Percentiles rank a stretch among this genome's conserved stretches.
These are phyloP conservation scores for Nymphicus hollandicus DNA, from an alignment of 2,113 vertebrate species.

Conservation along the genomic window DNA sequence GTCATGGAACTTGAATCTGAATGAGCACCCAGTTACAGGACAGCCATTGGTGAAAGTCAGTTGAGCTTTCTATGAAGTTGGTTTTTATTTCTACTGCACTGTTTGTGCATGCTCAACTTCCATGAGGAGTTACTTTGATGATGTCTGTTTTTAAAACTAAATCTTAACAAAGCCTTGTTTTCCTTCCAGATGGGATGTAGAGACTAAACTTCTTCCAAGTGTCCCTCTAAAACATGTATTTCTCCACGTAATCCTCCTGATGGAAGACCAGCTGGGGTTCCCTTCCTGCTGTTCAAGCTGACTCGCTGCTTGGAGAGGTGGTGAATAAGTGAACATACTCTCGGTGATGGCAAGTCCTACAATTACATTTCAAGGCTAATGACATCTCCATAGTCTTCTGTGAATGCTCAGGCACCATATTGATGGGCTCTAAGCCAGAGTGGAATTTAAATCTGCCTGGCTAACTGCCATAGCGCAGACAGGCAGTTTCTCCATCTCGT, in stretches of 20 bases:
- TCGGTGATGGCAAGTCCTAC: neutral
- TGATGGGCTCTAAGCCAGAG: neutral
- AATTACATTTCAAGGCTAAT: neutral
- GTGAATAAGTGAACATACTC: neutral
- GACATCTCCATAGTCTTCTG: neutral
- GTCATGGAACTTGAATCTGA: neutral
- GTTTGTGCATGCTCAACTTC: neutral
- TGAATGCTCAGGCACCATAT: accelerated
- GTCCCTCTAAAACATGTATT: neutral
- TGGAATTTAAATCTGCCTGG: neutral
- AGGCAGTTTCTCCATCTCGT: neutral
- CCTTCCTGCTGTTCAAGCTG: neutral
- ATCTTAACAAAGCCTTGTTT: neutral
- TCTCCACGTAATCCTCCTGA: neutral
- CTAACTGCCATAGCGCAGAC: neutral
- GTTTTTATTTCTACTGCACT: neutral
- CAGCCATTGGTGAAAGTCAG: neutral
- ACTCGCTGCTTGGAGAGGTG: neutral
- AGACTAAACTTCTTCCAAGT: neutral
- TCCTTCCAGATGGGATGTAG: neutral
- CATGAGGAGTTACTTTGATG: neutral
- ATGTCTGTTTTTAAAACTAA: neutral
- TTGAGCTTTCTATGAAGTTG: neutral
- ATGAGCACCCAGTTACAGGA: neutral
- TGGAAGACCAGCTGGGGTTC: neutral